Evolutionary conservation across 2,888 invertebrate genomes (phyloP), one percentile per base, ranked within the genome.

Genomic region (Pherbina coryleti): DNA sequence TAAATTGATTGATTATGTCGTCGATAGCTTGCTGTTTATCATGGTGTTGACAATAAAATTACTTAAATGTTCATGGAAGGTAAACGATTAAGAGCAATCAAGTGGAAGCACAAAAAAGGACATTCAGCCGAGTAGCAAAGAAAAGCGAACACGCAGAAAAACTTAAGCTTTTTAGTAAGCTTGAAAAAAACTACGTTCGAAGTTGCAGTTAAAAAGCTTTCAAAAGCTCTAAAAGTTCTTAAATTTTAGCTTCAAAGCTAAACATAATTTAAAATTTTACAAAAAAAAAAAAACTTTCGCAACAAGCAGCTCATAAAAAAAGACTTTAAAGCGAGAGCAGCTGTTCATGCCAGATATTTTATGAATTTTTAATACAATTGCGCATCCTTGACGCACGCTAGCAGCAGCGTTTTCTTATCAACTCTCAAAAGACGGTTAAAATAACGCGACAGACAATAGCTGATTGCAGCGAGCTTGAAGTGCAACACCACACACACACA

Each of bases 1-100:
- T 67, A 75, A 75, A 75, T 75, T 75, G 75, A 75, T 75, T 75
- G 75, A 75, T 75, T 75, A 75, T 75, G 67, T 75, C 67, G 75
- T 44, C 51, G 66, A 75, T 75, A 66, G 28, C 31, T 55, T 49
- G 55, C 66, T 75, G 75, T 75, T 75, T 75, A 75, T 75, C 75
- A 67, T 75, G 66, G 55, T 75, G 75, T 75, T 75, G 75, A 75
- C 75, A 75, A 75, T 75, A 75, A 67, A 75, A 75, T 75, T 75
- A 75, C 75, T 75, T 67, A 55, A 75, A 75, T 75, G 66, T 75
- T 51, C 67, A 55, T 75, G 66, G 34, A 75, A 67, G 66, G 66
- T 44, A 34, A 31, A 22, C 75, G 55, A 66, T 75, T 75, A 74
- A 74, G 66, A n/a, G 37, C 66, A 17, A 22, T 60, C 60, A 73